Base-by-base conservation (phyloP, 2,797 vertebrate species). In the Mormyrus proboscirostris region DNA sequence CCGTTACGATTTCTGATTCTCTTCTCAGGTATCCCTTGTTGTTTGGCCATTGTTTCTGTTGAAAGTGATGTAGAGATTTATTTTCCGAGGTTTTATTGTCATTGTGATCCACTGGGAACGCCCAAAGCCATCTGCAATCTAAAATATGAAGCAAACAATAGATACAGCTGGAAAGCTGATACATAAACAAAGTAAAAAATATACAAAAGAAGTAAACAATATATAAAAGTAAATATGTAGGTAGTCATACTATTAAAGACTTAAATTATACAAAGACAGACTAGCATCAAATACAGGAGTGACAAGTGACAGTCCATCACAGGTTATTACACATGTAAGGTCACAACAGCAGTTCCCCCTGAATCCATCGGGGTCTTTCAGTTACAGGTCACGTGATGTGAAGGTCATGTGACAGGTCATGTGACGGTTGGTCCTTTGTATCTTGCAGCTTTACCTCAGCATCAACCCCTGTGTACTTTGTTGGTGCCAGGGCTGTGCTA, bases 1-100 rank as follows among this genome's bases (percentile, higher is more conserved):
- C 86, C n/a, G 29, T 90, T 22, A 59, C 6, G 9, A 73, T 73
- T 79, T 12, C 65, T 91, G 92, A 93, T 91, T 90, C 90, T 65
- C 38, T 44, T 57, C 90, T 91, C 88, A 73, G 85, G 88, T 89
- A 89, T 44, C 2, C 10, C 88, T 12, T 82, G 19, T 73, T 29
- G 50, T 55, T 47, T 79, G 73, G 16, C 38, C 16, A 41, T 79
- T 6, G 73, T 79, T 79, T 41, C 33, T 79, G 73, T n/a, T 44
- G 33, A 16, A 79, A 3, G 14, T 44, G 73, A n/a, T 44, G 38
- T 14, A 69, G 29, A 33, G 65, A 33, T 69, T 69, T 14, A 29
- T 69, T 69, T 69, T 69, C 65, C 29, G 5, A 5, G 65, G 65
- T 69, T 14, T 69, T 14, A 69, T 33, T 73, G 65, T 73, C 29